phyloP scores from a whole-genome alignment of 1,140 invertebrate species.

The Branchinecta lindahli region DNA sequence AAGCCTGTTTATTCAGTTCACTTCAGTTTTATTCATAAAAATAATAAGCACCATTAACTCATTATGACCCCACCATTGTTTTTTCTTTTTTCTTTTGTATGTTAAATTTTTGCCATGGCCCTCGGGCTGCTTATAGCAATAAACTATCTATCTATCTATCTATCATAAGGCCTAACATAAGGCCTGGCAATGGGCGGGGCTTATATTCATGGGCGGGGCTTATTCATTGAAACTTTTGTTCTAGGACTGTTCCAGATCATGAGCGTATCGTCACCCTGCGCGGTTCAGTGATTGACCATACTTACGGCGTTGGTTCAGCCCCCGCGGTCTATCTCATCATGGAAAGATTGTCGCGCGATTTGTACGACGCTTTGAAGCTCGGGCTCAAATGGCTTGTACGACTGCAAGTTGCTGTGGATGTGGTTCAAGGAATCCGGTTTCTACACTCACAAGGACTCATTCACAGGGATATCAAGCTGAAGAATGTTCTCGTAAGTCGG shows the following conservation, averaged over 20 bases:
- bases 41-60: no score
- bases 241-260: conserved; percentile 64
- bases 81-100: no score
- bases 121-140: no score
- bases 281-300: conserved; percentile 68
- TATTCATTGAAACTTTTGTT: no score
- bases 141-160: no score
- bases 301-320: conserved; percentile 46
- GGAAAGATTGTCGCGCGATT: conserved; percentile 51
- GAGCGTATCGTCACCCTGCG: conserved; percentile 60
- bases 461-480: conserved; percentile 76
- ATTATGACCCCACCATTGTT: no score
- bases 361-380: conserved; percentile 59
- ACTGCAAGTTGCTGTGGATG: conserved; percentile 61
- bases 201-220: no score
- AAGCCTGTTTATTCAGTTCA: no score
- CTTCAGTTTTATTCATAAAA: no score
- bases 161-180: no score
- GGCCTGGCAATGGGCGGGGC: no score
- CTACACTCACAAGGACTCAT: conserved; percentile 69
- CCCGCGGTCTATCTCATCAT: conserved; percentile 68
- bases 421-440: conserved; percentile 66
- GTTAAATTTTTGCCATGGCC: no score
- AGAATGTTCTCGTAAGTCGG: conserved; percentile 57
- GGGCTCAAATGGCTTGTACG: conserved; percentile 49